Evolutionary conservation across 2,888 invertebrate species (phyloP).

Genomic region (Mythimna loreyi): DNA sequence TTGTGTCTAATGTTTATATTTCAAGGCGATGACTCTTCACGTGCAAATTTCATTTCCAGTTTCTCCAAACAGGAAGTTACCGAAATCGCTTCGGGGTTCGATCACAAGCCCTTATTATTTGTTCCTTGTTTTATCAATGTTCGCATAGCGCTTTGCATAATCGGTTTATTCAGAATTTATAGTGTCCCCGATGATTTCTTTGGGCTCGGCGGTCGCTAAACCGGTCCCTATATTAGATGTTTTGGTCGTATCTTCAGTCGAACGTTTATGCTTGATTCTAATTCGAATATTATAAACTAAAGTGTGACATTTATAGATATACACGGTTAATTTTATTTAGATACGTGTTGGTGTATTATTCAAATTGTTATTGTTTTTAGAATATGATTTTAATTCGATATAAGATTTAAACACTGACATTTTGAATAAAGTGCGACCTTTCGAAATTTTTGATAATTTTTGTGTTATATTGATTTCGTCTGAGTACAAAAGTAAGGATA

Average conservation of each 20-base stretch:
- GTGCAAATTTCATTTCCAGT: constrained; percentile 54
- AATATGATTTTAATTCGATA: constrained; percentile 13
- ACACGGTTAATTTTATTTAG: constrained; percentile 20
- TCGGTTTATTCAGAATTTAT: constrained; percentile 79
- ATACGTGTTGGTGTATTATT: constrained; percentile 21
- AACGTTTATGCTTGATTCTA: constrained; percentile 62
- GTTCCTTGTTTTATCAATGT: constrained; percentile 70
- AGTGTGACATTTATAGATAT: constrained; percentile 31
- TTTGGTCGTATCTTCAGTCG: constrained; percentile 65
- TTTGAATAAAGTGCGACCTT: neutral
- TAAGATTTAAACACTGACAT: neutral
- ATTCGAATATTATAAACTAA: constrained; percentile 58
- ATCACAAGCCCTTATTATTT: constrained; percentile 60
- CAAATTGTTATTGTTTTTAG: constrained; percentile 37
- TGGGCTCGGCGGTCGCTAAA: constrained; percentile 66
- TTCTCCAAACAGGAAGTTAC: constrained; percentile 54
- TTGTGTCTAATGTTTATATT: constrained; percentile 36
- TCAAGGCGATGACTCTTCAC: constrained; percentile 33
- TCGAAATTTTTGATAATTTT: neutral
- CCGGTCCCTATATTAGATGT: constrained; percentile 71
- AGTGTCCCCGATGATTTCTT: constrained; percentile 73
- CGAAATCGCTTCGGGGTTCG: constrained; percentile 50
- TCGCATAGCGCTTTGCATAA: constrained; percentile 80
- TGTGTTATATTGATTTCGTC: neutral
- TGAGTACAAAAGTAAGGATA: constrained; percentile 3